Evolutionary conservation across 2,797 vertebrate genomes (phyloP).

Genomic region (Danio jaintianensis): DNA sequence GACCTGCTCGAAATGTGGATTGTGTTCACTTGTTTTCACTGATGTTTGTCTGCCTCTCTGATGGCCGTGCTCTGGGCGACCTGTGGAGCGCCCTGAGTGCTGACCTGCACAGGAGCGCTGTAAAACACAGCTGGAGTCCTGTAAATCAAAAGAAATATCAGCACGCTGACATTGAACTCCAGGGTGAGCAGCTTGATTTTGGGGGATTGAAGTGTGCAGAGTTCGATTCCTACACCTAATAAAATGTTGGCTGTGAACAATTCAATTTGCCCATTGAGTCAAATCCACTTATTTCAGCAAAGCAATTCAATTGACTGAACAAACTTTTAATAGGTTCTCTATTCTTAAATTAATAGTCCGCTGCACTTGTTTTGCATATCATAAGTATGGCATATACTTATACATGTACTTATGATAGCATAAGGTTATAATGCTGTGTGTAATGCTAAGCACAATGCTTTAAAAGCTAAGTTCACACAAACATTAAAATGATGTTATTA

Average conservation of each 20-base stretch:
- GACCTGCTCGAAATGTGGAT: conserved; percentile 48
- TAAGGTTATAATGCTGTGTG: too few species aligned
- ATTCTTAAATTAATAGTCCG: not conserved
- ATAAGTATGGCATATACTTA: not conserved
- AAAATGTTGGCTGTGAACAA: not conserved
- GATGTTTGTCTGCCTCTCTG: conserved; percentile 36
- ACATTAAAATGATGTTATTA: too few species aligned
- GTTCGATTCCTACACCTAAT: conserved; percentile 2
- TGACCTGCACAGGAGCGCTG: not conserved
- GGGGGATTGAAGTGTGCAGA: conserved; percentile 12
- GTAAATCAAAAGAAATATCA: conserved; percentile 53
- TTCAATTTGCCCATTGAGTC: conserved; percentile 3
- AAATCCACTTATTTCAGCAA: not conserved
- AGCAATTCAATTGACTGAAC: not conserved
- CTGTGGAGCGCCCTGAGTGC: not conserved
- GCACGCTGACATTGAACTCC: conserved; percentile 44
- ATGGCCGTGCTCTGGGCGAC: conserved; percentile 13
- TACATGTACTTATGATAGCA: too few species aligned
- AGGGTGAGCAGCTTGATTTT: conserved; percentile 8
- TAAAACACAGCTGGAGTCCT: conserved; percentile 37
- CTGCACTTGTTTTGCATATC: not conserved
- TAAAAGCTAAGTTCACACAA: too few species aligned
- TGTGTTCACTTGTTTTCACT: conserved; percentile 46
- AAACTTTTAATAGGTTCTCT: not conserved
- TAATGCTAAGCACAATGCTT: too few species aligned